A percentile compares a stretch with the other conserved stretches of the same genome.
These are phyloP conservation scores for Setipinna tenuifilis DNA, from an alignment of 2,797 vertebrate genomes.

Conservation along the genomic window DNA sequence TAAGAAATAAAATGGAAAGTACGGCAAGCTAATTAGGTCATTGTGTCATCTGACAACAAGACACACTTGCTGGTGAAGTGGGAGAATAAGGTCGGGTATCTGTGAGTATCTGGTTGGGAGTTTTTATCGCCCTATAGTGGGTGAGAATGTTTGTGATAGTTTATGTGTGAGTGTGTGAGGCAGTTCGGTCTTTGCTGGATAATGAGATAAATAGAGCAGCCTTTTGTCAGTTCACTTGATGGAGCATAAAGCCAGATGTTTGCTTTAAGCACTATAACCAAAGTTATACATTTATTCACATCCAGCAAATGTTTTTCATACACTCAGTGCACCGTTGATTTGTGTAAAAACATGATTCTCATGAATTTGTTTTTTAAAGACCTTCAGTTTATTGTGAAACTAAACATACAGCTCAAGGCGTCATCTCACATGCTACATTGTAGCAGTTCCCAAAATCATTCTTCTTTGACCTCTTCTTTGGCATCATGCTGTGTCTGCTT, in stretches of 20 bases:
- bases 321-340: too few species aligned
- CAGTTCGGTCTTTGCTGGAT: too few species aligned
- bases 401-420: neutral
- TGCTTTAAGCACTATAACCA: too few species aligned
- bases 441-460: neutral
- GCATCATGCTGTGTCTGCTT: neutral
- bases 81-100: neutral
- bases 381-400: neutral
- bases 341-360: too few species aligned
- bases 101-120: neutral
- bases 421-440: neutral
- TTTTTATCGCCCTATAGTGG: neutral
- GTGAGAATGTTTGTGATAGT: neutral
- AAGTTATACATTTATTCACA: too few species aligned
- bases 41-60: too few species aligned
- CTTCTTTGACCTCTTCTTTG: neutral
- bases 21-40: too few species aligned
- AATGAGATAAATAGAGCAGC: neutral
- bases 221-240: neutral
- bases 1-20: too few species aligned
- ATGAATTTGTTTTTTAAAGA: neutral
- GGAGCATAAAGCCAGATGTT: neutral
- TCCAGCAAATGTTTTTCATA: too few species aligned
- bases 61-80: neutral
- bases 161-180: neutral